These are phyloP conservation scores for Xiphias gladius DNA, from an alignment of 2,113 vertebrate species.

Conservation along the genomic window DNA sequence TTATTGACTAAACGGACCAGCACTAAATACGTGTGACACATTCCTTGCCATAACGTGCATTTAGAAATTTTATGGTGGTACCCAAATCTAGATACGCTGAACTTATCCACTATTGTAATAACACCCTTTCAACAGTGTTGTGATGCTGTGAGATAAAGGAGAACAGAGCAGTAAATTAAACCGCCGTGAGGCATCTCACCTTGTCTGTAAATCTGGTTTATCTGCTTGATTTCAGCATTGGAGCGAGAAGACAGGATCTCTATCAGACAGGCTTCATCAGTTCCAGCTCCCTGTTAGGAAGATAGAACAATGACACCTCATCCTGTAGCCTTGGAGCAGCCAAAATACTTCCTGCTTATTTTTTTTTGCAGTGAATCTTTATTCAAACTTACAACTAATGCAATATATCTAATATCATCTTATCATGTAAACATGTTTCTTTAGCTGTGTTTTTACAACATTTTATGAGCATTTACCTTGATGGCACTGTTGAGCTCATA, in stretches of 20 bases:
- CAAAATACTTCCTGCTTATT: background rate
- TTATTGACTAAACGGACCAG: background rate
- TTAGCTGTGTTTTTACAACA: background rate
- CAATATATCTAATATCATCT: background rate
- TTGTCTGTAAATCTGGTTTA: conserved; percentile 90
- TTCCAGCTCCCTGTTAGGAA: conserved; percentile 91
- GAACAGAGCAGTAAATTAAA: background rate
- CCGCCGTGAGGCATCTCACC: conserved; percentile 80
- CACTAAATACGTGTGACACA: background rate
- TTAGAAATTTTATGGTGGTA: background rate
- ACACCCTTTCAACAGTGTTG: background rate
- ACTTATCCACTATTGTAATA: background rate
- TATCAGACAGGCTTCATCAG: conserved; percentile 96
- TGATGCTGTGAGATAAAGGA: conserved; percentile 22
- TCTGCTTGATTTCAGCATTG: conserved; percentile 92
- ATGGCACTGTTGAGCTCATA: conserved; percentile 92
- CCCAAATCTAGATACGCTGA: background rate
- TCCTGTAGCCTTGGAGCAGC: background rate
- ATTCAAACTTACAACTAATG: background rate
- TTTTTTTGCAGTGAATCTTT: background rate
- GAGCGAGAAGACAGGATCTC: conserved; percentile 96
- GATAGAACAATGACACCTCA: conserved; percentile 28
- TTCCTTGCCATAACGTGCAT: background rate
- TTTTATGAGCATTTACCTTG: conserved; percentile 85
- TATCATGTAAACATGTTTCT: background rate